Percentiles rank a stretch among this genome's conserved stretches.
These are phyloP conservation scores for Steatornis caripensis DNA, from an alignment of 2,113 vertebrate genomes.

Conservation along the genomic window DNA sequence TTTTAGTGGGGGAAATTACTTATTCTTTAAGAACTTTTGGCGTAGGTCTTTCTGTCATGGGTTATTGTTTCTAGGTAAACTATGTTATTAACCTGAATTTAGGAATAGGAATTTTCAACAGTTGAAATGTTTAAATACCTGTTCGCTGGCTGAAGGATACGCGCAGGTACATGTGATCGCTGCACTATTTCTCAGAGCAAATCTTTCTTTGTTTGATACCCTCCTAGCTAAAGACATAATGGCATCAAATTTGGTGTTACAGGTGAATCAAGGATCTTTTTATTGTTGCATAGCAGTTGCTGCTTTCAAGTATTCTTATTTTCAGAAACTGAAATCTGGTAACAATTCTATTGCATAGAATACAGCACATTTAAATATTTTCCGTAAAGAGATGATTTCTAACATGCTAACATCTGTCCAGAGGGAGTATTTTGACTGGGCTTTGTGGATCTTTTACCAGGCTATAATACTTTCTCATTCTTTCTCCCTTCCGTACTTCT, in stretches of 20 bases:
- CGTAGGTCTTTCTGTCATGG: not conserved
- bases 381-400: not conserved
- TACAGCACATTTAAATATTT: not conserved
- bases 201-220: not conserved
- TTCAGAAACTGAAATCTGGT: not conserved
- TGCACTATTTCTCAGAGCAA: not conserved
- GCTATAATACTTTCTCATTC: not conserved
- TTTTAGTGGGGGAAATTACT: not conserved
- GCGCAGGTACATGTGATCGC: not conserved
- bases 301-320: not conserved
- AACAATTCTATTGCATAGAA: not conserved
- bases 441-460: not conserved
- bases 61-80: not conserved
- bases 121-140: not conserved
- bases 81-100: not conserved
- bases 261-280: not conserved
- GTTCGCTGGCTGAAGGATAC: not conserved
- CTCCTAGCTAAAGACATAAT: not conserved
- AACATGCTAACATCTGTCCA: not conserved
- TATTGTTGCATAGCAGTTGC: not conserved
- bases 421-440: not conserved
- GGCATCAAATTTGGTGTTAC: not conserved
- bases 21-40: not conserved
- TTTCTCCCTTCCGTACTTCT: not conserved
- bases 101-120: not conserved